Evolutionary conservation across 2,797 vertebrate species (phyloP).

Genomic region (Pygocentrus nattereri): DNA sequence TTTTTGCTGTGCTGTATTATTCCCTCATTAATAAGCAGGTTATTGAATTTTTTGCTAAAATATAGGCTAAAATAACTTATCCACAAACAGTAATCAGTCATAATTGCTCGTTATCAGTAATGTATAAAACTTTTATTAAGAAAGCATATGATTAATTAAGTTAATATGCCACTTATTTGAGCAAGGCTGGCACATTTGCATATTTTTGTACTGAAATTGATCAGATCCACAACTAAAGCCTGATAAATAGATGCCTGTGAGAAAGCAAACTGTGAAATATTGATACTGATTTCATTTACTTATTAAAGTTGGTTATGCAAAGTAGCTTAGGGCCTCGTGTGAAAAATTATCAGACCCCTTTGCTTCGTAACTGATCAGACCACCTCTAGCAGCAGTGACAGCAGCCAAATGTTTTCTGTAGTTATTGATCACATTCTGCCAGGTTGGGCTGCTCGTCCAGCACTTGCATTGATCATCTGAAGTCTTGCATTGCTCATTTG

Average conservation of each 20-base stretch:
- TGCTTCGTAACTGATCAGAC: not conserved
- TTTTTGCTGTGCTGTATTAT: too few relatives aligned
- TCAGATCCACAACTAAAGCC: not conserved
- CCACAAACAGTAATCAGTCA: not conserved
- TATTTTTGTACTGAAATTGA: not conserved
- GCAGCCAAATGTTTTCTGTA: not conserved
- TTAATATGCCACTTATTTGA: not conserved
- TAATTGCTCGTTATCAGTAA: not conserved
- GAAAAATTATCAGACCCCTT: not conserved
- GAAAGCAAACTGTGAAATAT: not conserved
- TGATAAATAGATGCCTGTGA: not conserved
- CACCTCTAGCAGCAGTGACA: too few relatives aligned
- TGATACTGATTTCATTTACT: not conserved
- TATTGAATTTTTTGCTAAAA: too few relatives aligned
- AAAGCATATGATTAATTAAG: not conserved
- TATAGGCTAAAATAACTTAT: not conserved
- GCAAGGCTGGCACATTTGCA: not conserved
- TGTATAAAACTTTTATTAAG: not conserved
- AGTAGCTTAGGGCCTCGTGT: not conserved
- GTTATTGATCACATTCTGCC: not conserved
- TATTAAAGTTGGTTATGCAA: not conserved
- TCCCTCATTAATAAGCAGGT: too few relatives aligned
- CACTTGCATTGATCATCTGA: not conserved
- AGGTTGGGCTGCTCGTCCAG: not conserved
- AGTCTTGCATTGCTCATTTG: not conserved